Evolutionary conservation across 2,888 invertebrate genomes (phyloP).

Genomic region (Synanthedon myopaeformis): DNA sequence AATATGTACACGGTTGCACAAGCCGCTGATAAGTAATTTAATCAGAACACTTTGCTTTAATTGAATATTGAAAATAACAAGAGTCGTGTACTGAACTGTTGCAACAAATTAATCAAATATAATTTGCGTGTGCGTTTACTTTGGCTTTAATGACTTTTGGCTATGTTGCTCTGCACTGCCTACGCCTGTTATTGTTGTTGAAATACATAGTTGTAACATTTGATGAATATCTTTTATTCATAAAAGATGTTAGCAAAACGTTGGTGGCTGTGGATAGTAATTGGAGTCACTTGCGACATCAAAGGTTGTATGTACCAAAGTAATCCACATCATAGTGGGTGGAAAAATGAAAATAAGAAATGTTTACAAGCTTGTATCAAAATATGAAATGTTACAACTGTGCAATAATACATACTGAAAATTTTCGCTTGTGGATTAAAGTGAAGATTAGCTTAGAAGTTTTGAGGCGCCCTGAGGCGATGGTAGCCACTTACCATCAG

Average conservation of each 20-base stretch:
- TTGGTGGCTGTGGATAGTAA: neutral
- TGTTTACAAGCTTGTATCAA: no score
- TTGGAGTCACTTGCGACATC: neutral
- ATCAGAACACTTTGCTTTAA: slow-evolving; percentile 49
- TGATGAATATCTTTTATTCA: slow-evolving; percentile 2
- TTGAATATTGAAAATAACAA: slow-evolving; percentile 47
- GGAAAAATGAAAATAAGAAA: no score
- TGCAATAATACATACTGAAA: no score
- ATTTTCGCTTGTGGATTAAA: no score
- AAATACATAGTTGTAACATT: slow-evolving; percentile 15
- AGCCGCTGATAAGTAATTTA: slow-evolving; percentile 53
- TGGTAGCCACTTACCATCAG: no score
- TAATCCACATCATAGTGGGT: no score
- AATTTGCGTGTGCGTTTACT: slow-evolving; percentile 25
- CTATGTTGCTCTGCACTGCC: slow-evolving; percentile 21
- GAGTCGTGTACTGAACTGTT: slow-evolving; percentile 22
- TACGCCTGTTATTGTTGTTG: slow-evolving; percentile 25
- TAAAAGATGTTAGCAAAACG: neutral
- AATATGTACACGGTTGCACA: slow-evolving; percentile 47
- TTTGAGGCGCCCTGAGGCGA: no score
- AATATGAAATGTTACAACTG: no score
- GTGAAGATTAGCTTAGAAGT: no score
- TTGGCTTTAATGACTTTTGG: slow-evolving; percentile 15
- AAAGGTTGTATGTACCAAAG: no score
- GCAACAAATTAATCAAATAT: slow-evolving; percentile 47